Percentiles rank a stretch among this genome's conserved stretches.
phyloP scores from a whole-genome alignment of 2,888 invertebrate genomes.

The Diadegma fenestrale region DNA sequence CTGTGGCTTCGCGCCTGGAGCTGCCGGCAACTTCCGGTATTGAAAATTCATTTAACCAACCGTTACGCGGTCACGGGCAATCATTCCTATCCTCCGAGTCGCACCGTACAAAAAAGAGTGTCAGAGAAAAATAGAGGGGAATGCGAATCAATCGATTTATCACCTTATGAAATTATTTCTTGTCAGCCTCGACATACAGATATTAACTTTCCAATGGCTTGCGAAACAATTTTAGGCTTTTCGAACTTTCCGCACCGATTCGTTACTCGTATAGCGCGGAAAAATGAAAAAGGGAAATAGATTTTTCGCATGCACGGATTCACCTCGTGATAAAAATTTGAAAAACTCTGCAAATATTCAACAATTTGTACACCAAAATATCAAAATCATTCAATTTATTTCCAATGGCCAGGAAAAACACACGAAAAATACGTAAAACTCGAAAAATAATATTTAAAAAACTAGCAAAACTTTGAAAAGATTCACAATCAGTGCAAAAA shows the following conservation, averaged over 20 bases:
- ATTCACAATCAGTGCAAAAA: too few relatives aligned
- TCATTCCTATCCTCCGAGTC: slow-evolving; percentile 20
- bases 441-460: too few relatives aligned
- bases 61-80: slow-evolving; percentile 58
- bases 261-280: background rate
- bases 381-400: too few relatives aligned
- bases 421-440: too few relatives aligned
- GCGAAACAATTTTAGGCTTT: slow-evolving; percentile 10
- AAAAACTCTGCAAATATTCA: background rate
- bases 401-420: too few relatives aligned
- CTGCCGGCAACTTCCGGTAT: slow-evolving; percentile 60
- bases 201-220: background rate
- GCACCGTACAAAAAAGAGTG: background rate
- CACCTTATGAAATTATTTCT: slow-evolving; percentile 64
- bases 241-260: background rate
- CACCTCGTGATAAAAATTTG: background rate
- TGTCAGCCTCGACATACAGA: slow-evolving; percentile 27
- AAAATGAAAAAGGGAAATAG: background rate
- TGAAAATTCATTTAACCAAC: slow-evolving; percentile 65
- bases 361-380: background rate
- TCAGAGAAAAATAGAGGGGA: background rate
- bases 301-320: background rate
- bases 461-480: too few relatives aligned
- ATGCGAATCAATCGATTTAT: slow-evolving; percentile 60
- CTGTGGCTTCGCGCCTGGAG: slow-evolving; percentile 34